Base-by-base conservation (phyloP, 1,140 invertebrate species). In the Araneus ventricosus region DNA sequence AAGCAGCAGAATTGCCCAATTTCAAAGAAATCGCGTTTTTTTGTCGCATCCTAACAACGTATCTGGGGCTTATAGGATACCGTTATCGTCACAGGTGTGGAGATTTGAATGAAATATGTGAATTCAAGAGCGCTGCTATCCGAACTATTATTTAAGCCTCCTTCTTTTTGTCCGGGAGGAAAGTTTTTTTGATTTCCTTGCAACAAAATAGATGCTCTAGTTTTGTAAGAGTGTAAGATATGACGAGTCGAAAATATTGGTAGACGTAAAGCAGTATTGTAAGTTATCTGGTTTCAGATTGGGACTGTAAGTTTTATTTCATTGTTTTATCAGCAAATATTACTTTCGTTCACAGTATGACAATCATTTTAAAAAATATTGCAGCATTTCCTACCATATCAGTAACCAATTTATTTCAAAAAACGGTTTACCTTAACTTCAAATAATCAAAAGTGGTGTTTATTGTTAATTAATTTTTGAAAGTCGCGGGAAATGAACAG, bases 61-160 rank as follows among this genome's bases (percentile, higher is more conserved):
- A 52, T 52, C 37, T 41, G 39, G 4, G 37, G 34, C 37, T 82
- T 45, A 52, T n/a, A 52, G 41, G 80, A 82, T 82, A 82, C 41
- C 80, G 80, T 82, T 82, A 52, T 27, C 80, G 67, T 75, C 67
- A 52, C 45, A 37, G 67, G 67, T 34, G 67, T 82, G 24, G 80
- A 52, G 41, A 45, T 82, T 82, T 52, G 39, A 45, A 82, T 45
- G 80, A 82, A 82, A 82, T 82, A 82, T 82, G 75, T 52, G 41
- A 30, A 75, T 34, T 27, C 27, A 34, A 75, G 30, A 30, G 30
- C 30, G 27, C 30, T 75, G 30, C 67, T 75, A 34, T 30, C 14
- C 30, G 27, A 75, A 30, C 34, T 75, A 30, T 75, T 75, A 75
- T 75, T 75, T 75, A 75, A 75, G 14, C 30, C 67, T 34, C 0